Base-by-base conservation (phyloP, 2,113 vertebrate genomes). In the Sminthopsis crassicaudata region DNA sequence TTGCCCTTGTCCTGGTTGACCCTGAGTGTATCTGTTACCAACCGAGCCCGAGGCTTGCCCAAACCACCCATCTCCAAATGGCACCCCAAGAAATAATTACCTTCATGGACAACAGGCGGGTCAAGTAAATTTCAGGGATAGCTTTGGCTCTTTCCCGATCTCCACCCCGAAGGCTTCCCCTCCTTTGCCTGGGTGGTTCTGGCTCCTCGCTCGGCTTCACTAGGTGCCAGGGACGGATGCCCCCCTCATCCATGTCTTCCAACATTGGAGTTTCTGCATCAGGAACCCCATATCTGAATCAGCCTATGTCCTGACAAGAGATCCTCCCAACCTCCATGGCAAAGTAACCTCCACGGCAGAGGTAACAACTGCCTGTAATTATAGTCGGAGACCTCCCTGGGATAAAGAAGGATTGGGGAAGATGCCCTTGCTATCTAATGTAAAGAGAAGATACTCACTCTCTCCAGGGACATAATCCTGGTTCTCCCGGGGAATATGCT, bases 51-150 rank as follows among this genome's bases (percentile, higher is more conserved):
- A 42, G 36, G 23, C 6, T 50, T 46, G 25, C 8, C 67, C 90
- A 16, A 5, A 19, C 6, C 1, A 30, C 57, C 6, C 27, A 46
- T 48, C 19, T 8, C 51, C 51, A 36, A 2, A 0, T 14, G 60
- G 53, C 89, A 36, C 50, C 22, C n/a, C 22, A 22, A 0, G 42
- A 0, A 51, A 93, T 92, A 91, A 96, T 95, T 97, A 99, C 99
- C 99, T 99, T 99, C 99, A 99, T 99, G 91, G 99, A 99, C 46
- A 99, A 99, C 50, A 99, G 99, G n/a, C 99, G 99, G 36, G 99
- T 99, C 97, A 99, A 99, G 98, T 99, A 99, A 98, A 99, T 99
- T 98, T 99, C 99, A 0, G 99, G 99, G 94, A 99, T 99, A 95
- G 99, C 99, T 98, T 99, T 99, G 97, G 99, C 99, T 91, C 99